These are phyloP conservation scores for Nomada hirtipes DNA, from an alignment of 2,888 invertebrate genomes.

Conservation along the genomic window DNA sequence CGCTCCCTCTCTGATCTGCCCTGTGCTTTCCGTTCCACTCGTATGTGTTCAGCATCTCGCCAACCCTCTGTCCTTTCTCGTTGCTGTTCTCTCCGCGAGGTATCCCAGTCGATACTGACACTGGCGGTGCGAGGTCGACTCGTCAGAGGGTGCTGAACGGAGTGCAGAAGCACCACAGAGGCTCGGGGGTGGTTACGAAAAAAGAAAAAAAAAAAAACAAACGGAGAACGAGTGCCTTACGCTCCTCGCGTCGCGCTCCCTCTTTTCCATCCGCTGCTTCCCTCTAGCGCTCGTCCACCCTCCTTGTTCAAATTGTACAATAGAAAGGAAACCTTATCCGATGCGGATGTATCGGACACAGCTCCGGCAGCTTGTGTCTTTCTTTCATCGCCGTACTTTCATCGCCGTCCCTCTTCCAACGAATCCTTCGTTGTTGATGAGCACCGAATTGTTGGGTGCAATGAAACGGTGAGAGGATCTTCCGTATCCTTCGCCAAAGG, in stretches of 20 bases:
- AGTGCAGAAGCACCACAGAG: slow-evolving; percentile 62
- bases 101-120: slow-evolving; percentile 81
- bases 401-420: neutral
- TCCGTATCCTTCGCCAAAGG: slow-evolving; percentile 23
- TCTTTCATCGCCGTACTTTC: slow-evolving; percentile 25
- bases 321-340: slow-evolving; percentile 62
- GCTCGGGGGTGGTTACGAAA: slow-evolving; percentile 49
- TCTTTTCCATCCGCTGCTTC: neutral
- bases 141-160: slow-evolving; percentile 81
- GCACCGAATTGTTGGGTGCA: slow-evolving; percentile 39
- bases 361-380: slow-evolving; percentile 19
- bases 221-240: slow-evolving; percentile 26
- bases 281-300: neutral
- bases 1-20: slow-evolving; percentile 39
- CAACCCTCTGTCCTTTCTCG: slow-evolving; percentile 62
- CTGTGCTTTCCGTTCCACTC: slow-evolving; percentile 57
- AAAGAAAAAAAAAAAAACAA: neutral
- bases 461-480: slow-evolving; percentile 32
- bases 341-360: slow-evolving; percentile 65
- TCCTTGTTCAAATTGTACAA: slow-evolving; percentile 46
- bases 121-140: slow-evolving; percentile 81
- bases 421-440: slow-evolving; percentile 13
- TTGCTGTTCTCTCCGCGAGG: slow-evolving; percentile 69
- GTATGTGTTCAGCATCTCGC: slow-evolving; percentile 66
- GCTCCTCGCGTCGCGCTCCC: slow-evolving; percentile 28